Conservation (phyloP, 2,113 vertebrate species). For the Nipponia nippon region DNA sequence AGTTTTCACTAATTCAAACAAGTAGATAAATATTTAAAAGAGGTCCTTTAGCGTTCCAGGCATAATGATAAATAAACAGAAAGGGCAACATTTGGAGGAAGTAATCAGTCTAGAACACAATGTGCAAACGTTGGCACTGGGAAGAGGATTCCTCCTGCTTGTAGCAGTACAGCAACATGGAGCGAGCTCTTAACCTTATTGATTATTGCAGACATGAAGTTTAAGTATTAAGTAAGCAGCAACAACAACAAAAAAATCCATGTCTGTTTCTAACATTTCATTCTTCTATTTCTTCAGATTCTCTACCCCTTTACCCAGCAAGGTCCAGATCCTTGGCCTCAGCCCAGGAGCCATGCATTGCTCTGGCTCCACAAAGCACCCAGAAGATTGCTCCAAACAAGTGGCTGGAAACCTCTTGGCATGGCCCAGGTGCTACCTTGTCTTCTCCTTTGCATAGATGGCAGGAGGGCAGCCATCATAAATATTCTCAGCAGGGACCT, state of each 20-base stretch:
- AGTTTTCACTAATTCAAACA: not conserved
- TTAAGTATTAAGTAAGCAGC: not conserved
- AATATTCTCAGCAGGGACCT: not conserved
- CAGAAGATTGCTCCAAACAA: not conserved
- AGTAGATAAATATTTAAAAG: not conserved
- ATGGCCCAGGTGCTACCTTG: not conserved
- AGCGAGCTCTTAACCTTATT: not conserved
- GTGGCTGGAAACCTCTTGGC: not conserved
- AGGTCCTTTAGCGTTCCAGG: not conserved
- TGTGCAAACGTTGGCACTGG: not conserved
- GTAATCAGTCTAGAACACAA: not conserved
- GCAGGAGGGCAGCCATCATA: not conserved
- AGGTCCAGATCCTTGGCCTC: not conserved
- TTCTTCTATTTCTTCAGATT: not conserved
- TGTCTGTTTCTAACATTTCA: not conserved
- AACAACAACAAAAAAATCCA: not conserved
- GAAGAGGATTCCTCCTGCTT: not conserved
- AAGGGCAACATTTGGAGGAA: not conserved
- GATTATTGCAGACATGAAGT: not conserved
- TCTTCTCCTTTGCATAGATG: not conserved
- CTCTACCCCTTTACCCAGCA: not conserved
- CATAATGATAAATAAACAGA: not conserved
- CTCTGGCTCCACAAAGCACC: not conserved
- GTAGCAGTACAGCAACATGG: not conserved
- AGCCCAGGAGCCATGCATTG: not conserved